A percentile compares a stretch with the other conserved stretches of the same genome.
Conservation (phyloP, 2,888 invertebrate species). For the Acholoe squamosa region DNA sequence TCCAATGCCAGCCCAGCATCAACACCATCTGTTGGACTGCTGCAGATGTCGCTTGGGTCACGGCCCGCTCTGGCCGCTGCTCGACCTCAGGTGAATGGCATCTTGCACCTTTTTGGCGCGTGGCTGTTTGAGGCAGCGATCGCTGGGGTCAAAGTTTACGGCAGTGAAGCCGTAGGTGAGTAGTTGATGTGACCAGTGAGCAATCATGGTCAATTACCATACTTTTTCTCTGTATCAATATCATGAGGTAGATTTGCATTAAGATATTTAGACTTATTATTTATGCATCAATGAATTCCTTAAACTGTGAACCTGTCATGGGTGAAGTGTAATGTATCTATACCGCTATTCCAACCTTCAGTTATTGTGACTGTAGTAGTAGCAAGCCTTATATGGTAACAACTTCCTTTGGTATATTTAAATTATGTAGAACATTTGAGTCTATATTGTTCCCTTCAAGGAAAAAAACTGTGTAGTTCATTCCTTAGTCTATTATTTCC, state of each 20-base stretch:
- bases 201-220: neutral
- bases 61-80: conserved; percentile 79
- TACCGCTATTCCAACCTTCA: neutral
- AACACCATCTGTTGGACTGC: conserved; percentile 61
- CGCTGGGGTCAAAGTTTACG: conserved; percentile 88
- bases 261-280: neutral
- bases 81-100: conserved; percentile 96
- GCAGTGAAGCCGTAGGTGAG: conserved; percentile 60
- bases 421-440: neutral
- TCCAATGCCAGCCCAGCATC: conserved; percentile 30
- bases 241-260: neutral
- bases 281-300: neutral
- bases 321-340: neutral
- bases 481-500: neutral
- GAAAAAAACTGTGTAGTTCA: too few species aligned
- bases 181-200: neutral
- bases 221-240: neutral
- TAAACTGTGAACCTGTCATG: neutral
- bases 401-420: neutral
- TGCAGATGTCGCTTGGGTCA: conserved; percentile 73
- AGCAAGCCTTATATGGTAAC: neutral
- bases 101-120: conserved; percentile 96
- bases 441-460: neutral
- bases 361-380: neutral
- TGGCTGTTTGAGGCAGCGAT: conserved; percentile 98